Evolutionary conservation across 2,113 vertebrate species (phyloP).

Genomic region (Etheostoma cragini): DNA sequence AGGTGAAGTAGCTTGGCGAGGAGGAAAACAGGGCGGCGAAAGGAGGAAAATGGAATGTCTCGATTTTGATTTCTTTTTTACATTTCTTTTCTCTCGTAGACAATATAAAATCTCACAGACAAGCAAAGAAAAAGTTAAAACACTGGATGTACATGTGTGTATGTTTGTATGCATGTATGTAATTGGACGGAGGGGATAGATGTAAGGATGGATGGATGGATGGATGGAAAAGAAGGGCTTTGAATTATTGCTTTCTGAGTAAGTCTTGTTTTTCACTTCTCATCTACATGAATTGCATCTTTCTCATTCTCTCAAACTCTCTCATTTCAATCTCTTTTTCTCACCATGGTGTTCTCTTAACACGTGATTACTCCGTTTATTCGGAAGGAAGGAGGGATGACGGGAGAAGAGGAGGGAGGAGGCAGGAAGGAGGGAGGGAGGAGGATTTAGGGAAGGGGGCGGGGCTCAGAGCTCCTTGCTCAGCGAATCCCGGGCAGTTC

Average conservation of each 20-base stretch:
- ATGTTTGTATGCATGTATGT: conserved; percentile 27
- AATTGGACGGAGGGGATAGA: conserved; percentile 23
- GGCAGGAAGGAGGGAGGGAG: conserved; percentile 3
- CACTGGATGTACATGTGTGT: conserved; percentile 58
- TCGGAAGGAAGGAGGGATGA: conserved; percentile 38
- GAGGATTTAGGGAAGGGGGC: conserved; percentile 8
- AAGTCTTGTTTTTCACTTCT: conserved; percentile 73
- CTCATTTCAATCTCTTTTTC: conserved; percentile 34
- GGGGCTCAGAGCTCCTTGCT: conserved; percentile 84
- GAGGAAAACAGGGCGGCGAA: neutral
- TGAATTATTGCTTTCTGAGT: conserved; percentile 88
- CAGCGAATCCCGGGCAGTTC: conserved; percentile 85
- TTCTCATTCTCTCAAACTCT: conserved; percentile 46
- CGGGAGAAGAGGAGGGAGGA: neutral
- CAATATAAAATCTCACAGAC: conserved; percentile 86
- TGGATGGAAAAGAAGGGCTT: conserved; percentile 31
- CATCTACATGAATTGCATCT: conserved; percentile 80
- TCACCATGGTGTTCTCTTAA: conserved; percentile 81
- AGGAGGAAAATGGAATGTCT: conserved; percentile 63
- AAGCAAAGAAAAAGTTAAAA: conserved; percentile 78
- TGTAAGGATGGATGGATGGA: conserved; percentile 2
- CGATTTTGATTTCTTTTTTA: conserved; percentile 34
- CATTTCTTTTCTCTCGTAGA: conserved; percentile 75
- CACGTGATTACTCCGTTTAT: conserved; percentile 82
- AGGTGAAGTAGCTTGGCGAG: conserved; percentile 4